phyloP scores from a whole-genome alignment of 2,113 vertebrate genomes.

The Symphodus melops region DNA sequence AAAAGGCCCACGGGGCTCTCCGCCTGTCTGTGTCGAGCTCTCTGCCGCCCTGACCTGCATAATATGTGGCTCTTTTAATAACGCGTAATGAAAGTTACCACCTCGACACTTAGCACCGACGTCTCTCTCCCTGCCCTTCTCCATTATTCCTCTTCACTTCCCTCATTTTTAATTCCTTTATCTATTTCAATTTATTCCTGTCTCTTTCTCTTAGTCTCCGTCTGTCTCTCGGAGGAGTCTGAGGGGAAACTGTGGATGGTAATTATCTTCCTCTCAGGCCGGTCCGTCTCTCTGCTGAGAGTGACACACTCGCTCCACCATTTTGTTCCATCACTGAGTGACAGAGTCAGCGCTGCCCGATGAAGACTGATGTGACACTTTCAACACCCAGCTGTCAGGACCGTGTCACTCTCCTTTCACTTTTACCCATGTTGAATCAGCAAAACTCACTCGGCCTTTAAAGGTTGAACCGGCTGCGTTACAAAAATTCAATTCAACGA shows the following conservation, averaged over 20 bases:
- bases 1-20: constrained; percentile 53
- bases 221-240: constrained; percentile 16
- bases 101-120: constrained; percentile 37
- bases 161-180: constrained; percentile 53
- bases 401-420: constrained; percentile 2
- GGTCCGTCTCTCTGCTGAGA: constrained; percentile 21
- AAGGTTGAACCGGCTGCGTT: neutral
- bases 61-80: constrained; percentile 53
- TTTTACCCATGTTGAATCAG: neutral
- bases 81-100: constrained; percentile 55
- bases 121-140: constrained; percentile 10
- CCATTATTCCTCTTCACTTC: constrained; percentile 27
- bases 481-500: neutral
- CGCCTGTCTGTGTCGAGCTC: constrained; percentile 15
- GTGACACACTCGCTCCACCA: neutral
- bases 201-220: constrained; percentile 13
- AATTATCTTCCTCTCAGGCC: constrained; percentile 40
- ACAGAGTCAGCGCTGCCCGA: constrained; percentile 7
- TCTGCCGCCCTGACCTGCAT: constrained; percentile 51
- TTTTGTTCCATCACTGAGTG: constrained; percentile 27
- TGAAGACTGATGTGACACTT: constrained; percentile 25
- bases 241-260: constrained; percentile 36
- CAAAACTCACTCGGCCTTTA: neutral
- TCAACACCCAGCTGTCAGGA: constrained; percentile 32
- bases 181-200: constrained; percentile 49